Percentiles rank a stretch among this genome's conserved stretches.
phyloP scores from a whole-genome alignment of 1,140 invertebrate species.

The Babylonia areolata region DNA sequence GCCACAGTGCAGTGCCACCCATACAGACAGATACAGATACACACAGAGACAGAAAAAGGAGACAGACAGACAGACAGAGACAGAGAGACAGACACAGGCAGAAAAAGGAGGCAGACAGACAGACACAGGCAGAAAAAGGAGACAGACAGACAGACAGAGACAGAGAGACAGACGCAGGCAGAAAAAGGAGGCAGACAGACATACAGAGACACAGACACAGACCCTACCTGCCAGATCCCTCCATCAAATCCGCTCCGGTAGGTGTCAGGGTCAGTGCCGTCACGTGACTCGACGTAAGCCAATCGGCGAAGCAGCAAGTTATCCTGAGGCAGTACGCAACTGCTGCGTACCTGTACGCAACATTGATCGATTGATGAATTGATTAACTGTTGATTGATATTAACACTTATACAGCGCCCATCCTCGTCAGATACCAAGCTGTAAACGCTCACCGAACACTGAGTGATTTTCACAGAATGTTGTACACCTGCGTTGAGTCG shows the following conservation, averaged over 20 bases:
- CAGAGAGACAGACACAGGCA: not conserved
- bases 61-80: not conserved
- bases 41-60: not conserved
- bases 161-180: not conserved
- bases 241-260: conserved; percentile 47
- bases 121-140: not conserved
- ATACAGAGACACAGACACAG: not conserved
- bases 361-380: too few species aligned
- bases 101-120: conserved; percentile 2
- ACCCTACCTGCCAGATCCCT: conserved; percentile 49
- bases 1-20: too few species aligned
- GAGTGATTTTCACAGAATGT: too few species aligned
- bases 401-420: too few species aligned
- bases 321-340: conserved; percentile 50
- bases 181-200: not conserved
- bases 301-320: conserved; percentile 48
- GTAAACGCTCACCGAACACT: too few species aligned
- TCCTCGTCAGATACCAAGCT: too few species aligned
- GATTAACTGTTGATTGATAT: too few species aligned
- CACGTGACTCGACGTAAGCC: conserved; percentile 49
- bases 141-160: not conserved
- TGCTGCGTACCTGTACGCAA: conserved; percentile 12
- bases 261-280: conserved; percentile 47
- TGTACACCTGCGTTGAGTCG: too few species aligned
- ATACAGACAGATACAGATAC: not conserved